Percentiles rank a stretch among this genome's conserved stretches.
These are phyloP conservation scores for Alectoris magna DNA, from an alignment of 2,797 vertebrate species.

Conservation along the genomic window DNA sequence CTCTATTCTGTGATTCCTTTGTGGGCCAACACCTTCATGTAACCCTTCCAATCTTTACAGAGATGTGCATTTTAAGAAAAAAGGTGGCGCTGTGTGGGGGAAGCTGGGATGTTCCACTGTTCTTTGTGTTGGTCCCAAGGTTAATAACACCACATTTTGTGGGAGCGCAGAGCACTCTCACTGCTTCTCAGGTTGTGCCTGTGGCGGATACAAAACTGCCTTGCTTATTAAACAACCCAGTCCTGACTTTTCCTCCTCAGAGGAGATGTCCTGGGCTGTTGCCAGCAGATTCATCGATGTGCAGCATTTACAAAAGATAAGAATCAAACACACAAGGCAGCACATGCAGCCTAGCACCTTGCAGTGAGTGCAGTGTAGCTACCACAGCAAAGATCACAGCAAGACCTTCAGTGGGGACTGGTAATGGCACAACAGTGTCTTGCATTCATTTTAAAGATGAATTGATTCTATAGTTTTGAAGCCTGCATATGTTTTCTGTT, in stretches of 20 bases:
- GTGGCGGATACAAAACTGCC: background rate
- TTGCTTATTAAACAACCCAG: background rate
- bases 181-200: background rate
- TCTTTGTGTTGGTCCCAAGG: background rate
- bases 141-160: background rate
- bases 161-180: accelerated
- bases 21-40: background rate
- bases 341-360: background rate
- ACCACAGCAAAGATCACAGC: background rate
- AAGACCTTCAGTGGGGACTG: background rate
- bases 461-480: slow-evolving; percentile 41
- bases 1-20: background rate
- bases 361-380: background rate
- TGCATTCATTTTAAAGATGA: slow-evolving; percentile 28
- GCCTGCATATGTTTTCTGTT: slow-evolving; percentile 64
- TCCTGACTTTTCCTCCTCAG: background rate
- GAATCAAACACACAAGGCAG: background rate
- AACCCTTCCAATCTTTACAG: background rate
- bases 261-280: background rate
- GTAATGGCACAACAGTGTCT: background rate
- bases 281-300: background rate
- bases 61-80: background rate
- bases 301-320: background rate
- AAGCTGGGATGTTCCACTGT: background rate
- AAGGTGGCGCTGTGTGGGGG: background rate